Base-by-base conservation (phyloP, 2,888 invertebrate genomes). In the Heteropelma amictum region DNA sequence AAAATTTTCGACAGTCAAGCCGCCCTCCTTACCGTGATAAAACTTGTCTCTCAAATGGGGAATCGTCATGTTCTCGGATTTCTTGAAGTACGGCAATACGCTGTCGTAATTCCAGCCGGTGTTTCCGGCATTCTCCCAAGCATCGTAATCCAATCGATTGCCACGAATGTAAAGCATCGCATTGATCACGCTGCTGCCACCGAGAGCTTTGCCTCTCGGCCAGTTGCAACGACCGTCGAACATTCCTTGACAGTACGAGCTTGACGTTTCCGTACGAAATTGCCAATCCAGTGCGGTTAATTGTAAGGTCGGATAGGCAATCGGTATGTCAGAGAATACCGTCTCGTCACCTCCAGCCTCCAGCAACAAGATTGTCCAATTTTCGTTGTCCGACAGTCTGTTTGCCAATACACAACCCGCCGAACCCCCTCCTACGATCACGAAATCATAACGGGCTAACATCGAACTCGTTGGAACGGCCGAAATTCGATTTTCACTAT, bases 131-230 rank as follows among this genome's bases (percentile, higher is more conserved):
- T 85, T 87, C 17, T 93, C 94, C 97, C 97, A 98, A n/a, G 91
- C 90, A 83, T 98, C 96, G 86, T 96, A 98, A 86, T 97, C 97
- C 1, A 90, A 91, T 58, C 92, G 92, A 85, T 97, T 96, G 0
- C 97, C 97, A 63, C 97, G 90, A 0, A 97, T 91, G 83, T 97
- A 97, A 71, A 96, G 90, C 97, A 98, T 97, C 14, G 96, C 97
- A 86, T 97, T 97, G 1, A 97, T 89, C 0, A 94, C 94, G 83
- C 96, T 96, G 10, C 94, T 94, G 0, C 97, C 97, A 0, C 92
- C 92, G 0, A 86, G 78, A 0, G 72, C 81, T 81, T 91, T 91
- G 2, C 90, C 90, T 21, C 92, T 85, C 0, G 90, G 90, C 90
- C 90, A 90, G 67, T 86, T 89, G 72, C 90, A 90, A 5, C 83